A percentile compares a stretch with the other conserved stretches of the same genome.
These are phyloP conservation scores for Karalla daura DNA, from an alignment of 2,797 vertebrate species.

Conservation along the genomic window DNA sequence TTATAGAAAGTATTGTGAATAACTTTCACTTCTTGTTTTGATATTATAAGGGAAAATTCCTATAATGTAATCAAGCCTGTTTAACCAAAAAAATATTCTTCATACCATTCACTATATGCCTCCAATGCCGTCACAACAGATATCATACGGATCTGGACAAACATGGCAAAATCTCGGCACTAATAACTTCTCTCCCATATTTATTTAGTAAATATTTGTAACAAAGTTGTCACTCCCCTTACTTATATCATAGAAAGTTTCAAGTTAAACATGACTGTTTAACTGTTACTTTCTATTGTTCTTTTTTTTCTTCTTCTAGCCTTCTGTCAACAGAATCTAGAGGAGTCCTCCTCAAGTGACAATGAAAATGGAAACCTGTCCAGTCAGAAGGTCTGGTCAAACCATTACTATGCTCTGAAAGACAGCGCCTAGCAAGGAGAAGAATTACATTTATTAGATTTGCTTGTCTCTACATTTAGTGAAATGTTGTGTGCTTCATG, in stretches of 20 bases:
- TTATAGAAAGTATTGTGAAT: too few relatives aligned
- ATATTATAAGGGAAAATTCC: too few relatives aligned
- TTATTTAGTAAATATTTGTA: too few relatives aligned
- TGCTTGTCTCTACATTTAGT: not conserved
- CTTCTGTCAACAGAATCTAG: conserved; percentile 68
- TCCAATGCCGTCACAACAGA: too few relatives aligned
- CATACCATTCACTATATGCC: too few relatives aligned
- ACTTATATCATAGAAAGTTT: not conserved
- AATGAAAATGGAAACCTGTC: conserved; percentile 76
- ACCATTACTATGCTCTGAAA: not conserved
- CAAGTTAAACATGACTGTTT: not conserved
- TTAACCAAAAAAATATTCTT: too few relatives aligned
- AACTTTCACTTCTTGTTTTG: too few relatives aligned
- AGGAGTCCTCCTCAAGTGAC: conserved; percentile 82
- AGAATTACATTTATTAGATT: not conserved
- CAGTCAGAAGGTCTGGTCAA: conserved; percentile 75
- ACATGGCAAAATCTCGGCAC: too few relatives aligned
- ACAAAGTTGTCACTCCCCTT: too few relatives aligned
- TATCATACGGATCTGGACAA: too few relatives aligned
- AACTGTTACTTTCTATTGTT: not conserved
- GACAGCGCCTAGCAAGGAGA: not conserved
- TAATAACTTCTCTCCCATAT: too few relatives aligned
- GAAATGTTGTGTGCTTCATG: conserved; percentile 13
- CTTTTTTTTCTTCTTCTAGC: conserved; percentile 43
- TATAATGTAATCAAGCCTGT: too few relatives aligned